Base-by-base conservation (phyloP, 2,888 invertebrate species). In the Bellardia bayeri region DNA sequence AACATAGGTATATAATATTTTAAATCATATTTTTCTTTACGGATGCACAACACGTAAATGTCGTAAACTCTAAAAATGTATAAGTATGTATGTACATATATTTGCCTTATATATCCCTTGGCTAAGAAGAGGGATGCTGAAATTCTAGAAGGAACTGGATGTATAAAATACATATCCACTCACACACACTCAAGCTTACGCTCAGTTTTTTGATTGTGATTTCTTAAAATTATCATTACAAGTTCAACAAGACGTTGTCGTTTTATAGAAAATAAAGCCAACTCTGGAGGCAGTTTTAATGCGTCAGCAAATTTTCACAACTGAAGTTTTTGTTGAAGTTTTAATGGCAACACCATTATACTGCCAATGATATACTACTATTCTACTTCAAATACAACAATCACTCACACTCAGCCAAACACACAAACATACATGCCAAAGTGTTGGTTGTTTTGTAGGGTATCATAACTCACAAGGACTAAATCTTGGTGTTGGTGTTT, bases 301-400 rank as follows among this genome's bases (percentile, higher is more conserved):
- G 85, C 85, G 87, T 87, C 87, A 87, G 87, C 85, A 87, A 82
- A 85, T 85, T 85, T 80, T 87, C 82, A 79, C 85, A 82, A 82
- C 33, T 85, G 79, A 87, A 85, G 82, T 85, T 87, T 87, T 75
- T 85, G 85, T 79, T 85, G 87, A 85, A 87, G 87, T 87, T 87
- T 87, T 87, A 87, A 85, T 85, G 87, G 78, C 82, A 87, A 82
- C 81, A 63, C 72, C 87, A 87, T 85, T 85, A 82, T 75, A 82
- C 61, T 79, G 87, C 82, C 82, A 87, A 85, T 87, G 87, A 85
- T 82, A 79, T 82, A 79, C 78, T 80, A 56, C 42, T 42, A 79
- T 74, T 78, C 74, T 49, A 78, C 64, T 86, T 69, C 45, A 76
- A 63, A 71, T 76, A 76, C n/a, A 49, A 61, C 61, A 85, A 58